Base-by-base conservation (phyloP, 2,888 invertebrate species). In the Drosophila ochracea region DNA sequence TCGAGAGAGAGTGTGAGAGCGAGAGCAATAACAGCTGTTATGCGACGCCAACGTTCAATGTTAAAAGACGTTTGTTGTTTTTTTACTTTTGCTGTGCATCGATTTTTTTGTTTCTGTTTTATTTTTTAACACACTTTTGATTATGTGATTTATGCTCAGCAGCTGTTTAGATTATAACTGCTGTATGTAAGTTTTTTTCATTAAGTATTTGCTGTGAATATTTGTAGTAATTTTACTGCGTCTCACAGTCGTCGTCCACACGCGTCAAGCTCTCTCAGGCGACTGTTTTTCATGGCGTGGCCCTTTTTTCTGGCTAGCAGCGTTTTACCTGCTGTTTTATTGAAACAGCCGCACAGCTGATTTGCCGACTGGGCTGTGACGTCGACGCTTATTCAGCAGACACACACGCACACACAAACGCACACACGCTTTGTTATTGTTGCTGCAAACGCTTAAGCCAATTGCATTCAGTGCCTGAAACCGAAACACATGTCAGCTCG, bases 181-280 rank as follows among this genome's bases (percentile, higher is more conserved):
- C 31, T n/a, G 19, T 50, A 21, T 37, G 43, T 21, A 7, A 4
- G 37, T 37, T 25, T 28, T 37, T 30, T 52, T 52, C 16, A 37
- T 33, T 4, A 47, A 43, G 28, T 49, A 41, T 31, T 28, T 68
- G 10, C 25, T 31, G n/a, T 55, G n/a, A 25, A 64, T 55, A 55
- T 59, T 64, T 49, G 19, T 54, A 16, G 31, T 19, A 57, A 65
- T 43, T 50, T 64, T 72, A 54, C 35, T 50, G 68, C 9, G 21
- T 43, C 37, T 69, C 41, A 39, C 52, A 47, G 43, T 52, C 77
- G 84, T 83, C 78, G 84, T 82, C 83, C 82, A 63, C 66, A 84
- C 82, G 78, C 76, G 74, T 76, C 88, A 79, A 91, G 84, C 91
- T 91, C 91, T 91, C 86, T 85, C 75, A 84, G 88, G 80, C 89